A percentile compares a stretch with the other conserved stretches of the same genome.
These are phyloP conservation scores for Cyclopterus lumpus DNA, from an alignment of 2,797 vertebrate species.

Conservation along the genomic window DNA sequence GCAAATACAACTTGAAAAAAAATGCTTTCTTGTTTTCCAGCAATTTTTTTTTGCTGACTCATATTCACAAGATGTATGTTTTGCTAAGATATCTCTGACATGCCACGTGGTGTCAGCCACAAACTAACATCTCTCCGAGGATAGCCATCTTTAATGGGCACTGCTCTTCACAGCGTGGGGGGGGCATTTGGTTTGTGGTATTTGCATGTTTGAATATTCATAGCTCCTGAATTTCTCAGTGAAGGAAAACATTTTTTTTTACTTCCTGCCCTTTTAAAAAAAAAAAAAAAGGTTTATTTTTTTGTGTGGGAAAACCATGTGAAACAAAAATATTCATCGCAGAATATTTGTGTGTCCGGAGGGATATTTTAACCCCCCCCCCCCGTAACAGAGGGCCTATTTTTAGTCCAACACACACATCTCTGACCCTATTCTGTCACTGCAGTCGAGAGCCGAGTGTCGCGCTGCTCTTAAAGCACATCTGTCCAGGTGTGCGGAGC, in stretches of 20 bases:
- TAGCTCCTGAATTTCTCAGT: neutral
- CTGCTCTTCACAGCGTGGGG: no score
- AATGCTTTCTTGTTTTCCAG: neutral
- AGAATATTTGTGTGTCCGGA: neutral
- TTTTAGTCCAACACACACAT: constrained; percentile 63
- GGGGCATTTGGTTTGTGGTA: no score
- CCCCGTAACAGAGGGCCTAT: constrained; percentile 60
- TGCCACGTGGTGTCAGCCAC: no score
- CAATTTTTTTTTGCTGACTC: constrained; percentile 10
- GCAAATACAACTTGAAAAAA: neutral
- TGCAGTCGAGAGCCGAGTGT: constrained; percentile 55
- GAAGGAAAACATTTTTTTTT: no score
- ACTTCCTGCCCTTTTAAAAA: neutral
- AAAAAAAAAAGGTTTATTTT: no score
- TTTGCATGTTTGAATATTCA: neutral
- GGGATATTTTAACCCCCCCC: constrained; percentile 10
- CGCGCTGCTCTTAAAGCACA: constrained; percentile 62
- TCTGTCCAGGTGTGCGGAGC: constrained; percentile 72
- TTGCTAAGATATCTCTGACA: no score
- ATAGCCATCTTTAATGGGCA: no score
- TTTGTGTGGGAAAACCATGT: neutral
- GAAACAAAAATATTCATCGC: neutral
- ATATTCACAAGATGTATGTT: no score
- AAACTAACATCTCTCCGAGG: no score
- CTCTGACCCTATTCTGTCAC: constrained; percentile 77